phyloP scores from a whole-genome alignment of 2,113 vertebrate genomes.

The Syngnathus scovelli region DNA sequence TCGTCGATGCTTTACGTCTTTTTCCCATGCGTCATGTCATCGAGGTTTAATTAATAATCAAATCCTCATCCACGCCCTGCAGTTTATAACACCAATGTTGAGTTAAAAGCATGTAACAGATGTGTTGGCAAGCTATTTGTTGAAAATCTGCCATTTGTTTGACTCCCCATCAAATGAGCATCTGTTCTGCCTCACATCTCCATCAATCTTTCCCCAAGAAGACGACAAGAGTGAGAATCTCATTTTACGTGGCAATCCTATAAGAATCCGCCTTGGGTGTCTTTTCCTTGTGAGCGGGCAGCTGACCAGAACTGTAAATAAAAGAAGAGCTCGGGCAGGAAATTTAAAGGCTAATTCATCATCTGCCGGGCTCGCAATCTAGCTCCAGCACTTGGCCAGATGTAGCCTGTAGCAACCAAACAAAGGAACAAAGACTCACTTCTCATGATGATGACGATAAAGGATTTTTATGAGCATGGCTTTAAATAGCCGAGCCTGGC shows the following conservation, averaged over 20 bases:
- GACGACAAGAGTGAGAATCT: constrained; percentile 41
- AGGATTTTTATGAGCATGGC: not conserved
- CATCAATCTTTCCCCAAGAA: constrained; percentile 36
- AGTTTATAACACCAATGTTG: constrained; percentile 23
- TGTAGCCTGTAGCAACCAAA: not conserved
- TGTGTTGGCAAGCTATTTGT: constrained; percentile 45
- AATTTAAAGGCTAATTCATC: constrained; percentile 34
- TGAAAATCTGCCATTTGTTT: constrained; percentile 53
- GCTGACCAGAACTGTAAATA: constrained; percentile 52
- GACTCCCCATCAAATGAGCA: constrained; percentile 43
- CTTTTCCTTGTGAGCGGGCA: constrained; percentile 23
- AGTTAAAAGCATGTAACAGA: constrained; percentile 36
- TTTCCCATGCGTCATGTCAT: constrained; percentile 4
- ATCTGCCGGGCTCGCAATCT: constrained; percentile 23
- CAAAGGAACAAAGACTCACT: constrained; percentile 4
- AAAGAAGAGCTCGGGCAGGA: constrained; percentile 11
- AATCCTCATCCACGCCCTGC: not conserved
- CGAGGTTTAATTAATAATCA: not conserved
- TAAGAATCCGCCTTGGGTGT: constrained; percentile 28
- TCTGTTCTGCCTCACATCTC: constrained; percentile 35
- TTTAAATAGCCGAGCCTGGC: not conserved
- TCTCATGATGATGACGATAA: not conserved
- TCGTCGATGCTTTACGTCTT: not conserved
- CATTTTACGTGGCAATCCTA: constrained; percentile 54
- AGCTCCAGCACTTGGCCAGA: constrained; percentile 22